Evolutionary conservation across 1,140 invertebrate species (phyloP).

Genomic region (Trachymyrmex cornetzi): DNA sequence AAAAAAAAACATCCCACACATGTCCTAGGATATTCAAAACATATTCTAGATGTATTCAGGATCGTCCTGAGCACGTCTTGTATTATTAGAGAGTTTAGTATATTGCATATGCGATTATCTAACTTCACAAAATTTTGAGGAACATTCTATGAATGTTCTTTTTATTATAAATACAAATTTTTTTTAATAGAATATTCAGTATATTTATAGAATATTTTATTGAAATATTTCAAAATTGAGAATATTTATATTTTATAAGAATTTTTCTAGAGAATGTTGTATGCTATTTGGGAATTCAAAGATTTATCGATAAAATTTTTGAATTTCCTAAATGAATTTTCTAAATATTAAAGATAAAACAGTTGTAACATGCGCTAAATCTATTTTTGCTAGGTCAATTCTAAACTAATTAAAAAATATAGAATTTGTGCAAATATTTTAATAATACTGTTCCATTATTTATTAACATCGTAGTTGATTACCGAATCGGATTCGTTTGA

Average conservation of each 20-base stretch:
- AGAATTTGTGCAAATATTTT: not conserved
- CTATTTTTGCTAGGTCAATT: not conserved
- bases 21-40: not conserved
- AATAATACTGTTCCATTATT: not conserved
- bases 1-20: not conserved
- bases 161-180: too few relatives aligned
- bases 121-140: too few relatives aligned
- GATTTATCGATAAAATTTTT: not conserved
- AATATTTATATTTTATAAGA: too few relatives aligned
- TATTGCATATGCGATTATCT: too few relatives aligned
- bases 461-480: constrained; percentile 88
- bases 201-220: constrained; percentile 5
- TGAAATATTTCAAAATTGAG: not conserved
- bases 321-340: not conserved
- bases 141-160: too few relatives aligned
- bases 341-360: not conserved
- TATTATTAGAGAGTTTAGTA: too few relatives aligned
- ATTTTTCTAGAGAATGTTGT: too few relatives aligned
- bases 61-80: too few relatives aligned
- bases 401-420: not conserved
- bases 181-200: constrained; percentile 1
- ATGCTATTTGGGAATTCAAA: not conserved
- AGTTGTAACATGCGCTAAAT: not conserved
- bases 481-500: constrained; percentile 91
- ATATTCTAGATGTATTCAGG: not conserved